Evolutionary conservation across 2,113 vertebrate species (phyloP).

Genomic region (Oreochromis niloticus): DNA sequence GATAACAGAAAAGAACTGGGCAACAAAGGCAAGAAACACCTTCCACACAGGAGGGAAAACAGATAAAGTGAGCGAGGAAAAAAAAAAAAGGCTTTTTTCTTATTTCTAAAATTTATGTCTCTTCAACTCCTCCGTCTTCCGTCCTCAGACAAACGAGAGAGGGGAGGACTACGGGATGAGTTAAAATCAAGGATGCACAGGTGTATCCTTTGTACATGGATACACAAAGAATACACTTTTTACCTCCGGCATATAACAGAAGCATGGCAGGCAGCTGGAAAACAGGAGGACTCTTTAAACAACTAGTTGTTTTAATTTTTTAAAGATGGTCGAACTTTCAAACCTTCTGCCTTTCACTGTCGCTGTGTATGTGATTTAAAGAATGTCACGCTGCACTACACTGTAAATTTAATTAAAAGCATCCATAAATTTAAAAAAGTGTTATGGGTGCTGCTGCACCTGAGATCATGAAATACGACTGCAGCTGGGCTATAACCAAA

Average conservation of each 20-base stretch:
- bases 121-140: not conserved
- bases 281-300: not conserved
- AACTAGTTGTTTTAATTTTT: not conserved
- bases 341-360: not conserved
- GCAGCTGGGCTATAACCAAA: not conserved
- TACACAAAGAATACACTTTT: not conserved
- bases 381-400: not conserved
- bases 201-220: not conserved
- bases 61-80: not conserved
- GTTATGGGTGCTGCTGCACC: rapidly evolving
- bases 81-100: not conserved
- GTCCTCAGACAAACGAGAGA: rapidly evolving
- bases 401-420: not conserved
- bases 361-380: not conserved
- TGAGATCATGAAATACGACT: not conserved
- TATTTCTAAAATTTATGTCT: not conserved
- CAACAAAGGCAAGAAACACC: not conserved
- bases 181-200: not conserved
- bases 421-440: not conserved
- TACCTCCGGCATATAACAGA: not conserved
- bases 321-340: not conserved
- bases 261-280: not conserved
- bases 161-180: not conserved
- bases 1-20: not conserved
- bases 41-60: not conserved